phyloP scores from a whole-genome alignment of 2,888 invertebrate genomes.

The Cotesia congregata region DNA sequence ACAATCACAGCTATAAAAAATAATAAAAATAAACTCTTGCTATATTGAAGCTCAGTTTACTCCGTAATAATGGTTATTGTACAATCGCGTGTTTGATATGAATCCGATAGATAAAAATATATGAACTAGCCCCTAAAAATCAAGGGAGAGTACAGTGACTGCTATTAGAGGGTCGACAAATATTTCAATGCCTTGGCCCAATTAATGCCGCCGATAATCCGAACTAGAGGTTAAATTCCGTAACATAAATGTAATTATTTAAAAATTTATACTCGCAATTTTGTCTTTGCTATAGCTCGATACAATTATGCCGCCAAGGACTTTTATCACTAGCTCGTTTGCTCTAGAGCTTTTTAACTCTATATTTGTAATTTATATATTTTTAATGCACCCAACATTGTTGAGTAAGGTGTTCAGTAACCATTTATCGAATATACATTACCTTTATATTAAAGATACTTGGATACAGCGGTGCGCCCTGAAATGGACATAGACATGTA shows the following conservation, averaged over 20 bases:
- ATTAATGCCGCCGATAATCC: constrained; percentile 6
- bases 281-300: not conserved
- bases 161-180: not conserved
- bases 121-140: constrained; percentile 21
- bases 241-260: not conserved
- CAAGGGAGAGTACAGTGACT: too few species aligned
- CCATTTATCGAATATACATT: constrained; percentile 24
- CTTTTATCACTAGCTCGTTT: not conserved
- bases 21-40: constrained; percentile 3
- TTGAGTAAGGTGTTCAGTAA: not conserved
- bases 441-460: constrained; percentile 11
- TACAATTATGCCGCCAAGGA: not conserved
- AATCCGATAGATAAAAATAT: constrained; percentile 23
- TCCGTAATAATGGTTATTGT: constrained; percentile 5
- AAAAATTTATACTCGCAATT: not conserved
- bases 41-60: not conserved
- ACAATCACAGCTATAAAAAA: constrained; percentile 14
- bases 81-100: not conserved
- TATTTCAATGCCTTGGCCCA: not conserved
- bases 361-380: constrained; percentile 4
- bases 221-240: not conserved
- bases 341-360: not conserved
- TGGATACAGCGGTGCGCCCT: not conserved
- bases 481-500: not conserved
- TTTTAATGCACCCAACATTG: not conserved